These are phyloP conservation scores for Rhagologus leucostigma DNA, from an alignment of 2,113 vertebrate genomes.

Conservation along the genomic window DNA sequence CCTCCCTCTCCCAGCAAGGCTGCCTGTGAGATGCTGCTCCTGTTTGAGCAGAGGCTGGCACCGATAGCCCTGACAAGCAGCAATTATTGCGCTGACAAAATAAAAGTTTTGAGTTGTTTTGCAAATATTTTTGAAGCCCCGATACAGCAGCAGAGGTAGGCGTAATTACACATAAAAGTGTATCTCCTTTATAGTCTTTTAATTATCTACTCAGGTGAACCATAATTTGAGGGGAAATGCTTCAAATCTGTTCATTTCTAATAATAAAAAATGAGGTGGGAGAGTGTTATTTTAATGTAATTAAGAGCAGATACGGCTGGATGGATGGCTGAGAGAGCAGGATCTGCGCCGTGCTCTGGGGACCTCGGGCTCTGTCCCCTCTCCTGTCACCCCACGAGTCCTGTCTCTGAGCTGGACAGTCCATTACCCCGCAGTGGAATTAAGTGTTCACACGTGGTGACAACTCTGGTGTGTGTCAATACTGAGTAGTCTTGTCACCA, in stretches of 20 bases:
- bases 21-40: neutral
- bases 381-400: rapidly evolving
- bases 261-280: constrained; percentile 52
- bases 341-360: neutral
- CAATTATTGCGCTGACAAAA: constrained; percentile 61
- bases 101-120: constrained; percentile 66
- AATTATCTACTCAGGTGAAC: constrained; percentile 72
- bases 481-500: too few relatives aligned
- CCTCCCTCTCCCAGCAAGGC: neutral
- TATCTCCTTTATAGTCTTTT: constrained; percentile 62
- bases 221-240: constrained; percentile 64
- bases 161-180: constrained; percentile 60
- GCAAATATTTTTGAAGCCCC: constrained; percentile 65
- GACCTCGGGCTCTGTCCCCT: neutral
- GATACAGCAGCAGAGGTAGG: constrained; percentile 22
- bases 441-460: neutral
- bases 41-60: neutral
- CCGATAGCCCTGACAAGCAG: constrained; percentile 26
- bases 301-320: neutral
- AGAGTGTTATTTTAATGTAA: constrained; percentile 46
- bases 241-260: constrained; percentile 61
- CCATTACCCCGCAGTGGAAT: rapidly evolving
- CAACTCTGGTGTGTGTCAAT: rapidly evolving
- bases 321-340: neutral
- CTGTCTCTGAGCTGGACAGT: neutral